These are phyloP conservation scores for Seriola quinqueradiata DNA, from an alignment of 2,113 vertebrate species.

Conservation along the genomic window DNA sequence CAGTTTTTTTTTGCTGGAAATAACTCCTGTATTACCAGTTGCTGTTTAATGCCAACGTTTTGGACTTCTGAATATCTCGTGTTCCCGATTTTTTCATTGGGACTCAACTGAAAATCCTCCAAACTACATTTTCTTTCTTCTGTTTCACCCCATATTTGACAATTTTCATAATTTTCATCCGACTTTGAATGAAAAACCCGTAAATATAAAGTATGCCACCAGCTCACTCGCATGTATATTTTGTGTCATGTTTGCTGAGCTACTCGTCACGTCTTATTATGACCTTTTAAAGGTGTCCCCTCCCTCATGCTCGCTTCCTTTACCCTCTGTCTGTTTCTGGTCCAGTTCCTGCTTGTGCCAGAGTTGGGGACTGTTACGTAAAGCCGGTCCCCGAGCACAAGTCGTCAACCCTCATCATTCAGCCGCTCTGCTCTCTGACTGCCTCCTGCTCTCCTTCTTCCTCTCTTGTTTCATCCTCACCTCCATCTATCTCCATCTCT, in stretches of 20 bases:
- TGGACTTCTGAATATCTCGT: not conserved
- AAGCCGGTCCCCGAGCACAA: constrained; percentile 66
- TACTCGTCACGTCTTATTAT: not conserved
- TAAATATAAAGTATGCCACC: not conserved
- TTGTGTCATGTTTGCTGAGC: not conserved
- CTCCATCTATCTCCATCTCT: constrained; percentile 33
- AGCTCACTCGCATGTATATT: not conserved
- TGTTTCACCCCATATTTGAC: not conserved
- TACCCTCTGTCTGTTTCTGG: constrained; percentile 53
- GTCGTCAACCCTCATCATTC: constrained; percentile 72
- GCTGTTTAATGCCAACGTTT: no score
- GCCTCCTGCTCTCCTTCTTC: constrained; percentile 40
- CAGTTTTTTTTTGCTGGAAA: no score
- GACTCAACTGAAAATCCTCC: not conserved
- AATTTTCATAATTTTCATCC: not conserved
- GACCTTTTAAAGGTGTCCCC: constrained; percentile 42
- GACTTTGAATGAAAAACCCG: not conserved
- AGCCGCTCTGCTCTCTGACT: constrained; percentile 32
- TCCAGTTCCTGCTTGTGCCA: constrained; percentile 68
- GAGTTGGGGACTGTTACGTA: constrained; percentile 70
- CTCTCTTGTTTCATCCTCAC: constrained; percentile 19
- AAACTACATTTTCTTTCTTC: not conserved
- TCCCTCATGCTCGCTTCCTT: not conserved
- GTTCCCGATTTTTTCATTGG: not conserved
- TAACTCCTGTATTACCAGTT: no score